phyloP scores from a whole-genome alignment of 1,140 invertebrate genomes.

The Drosophila sechellia region DNA sequence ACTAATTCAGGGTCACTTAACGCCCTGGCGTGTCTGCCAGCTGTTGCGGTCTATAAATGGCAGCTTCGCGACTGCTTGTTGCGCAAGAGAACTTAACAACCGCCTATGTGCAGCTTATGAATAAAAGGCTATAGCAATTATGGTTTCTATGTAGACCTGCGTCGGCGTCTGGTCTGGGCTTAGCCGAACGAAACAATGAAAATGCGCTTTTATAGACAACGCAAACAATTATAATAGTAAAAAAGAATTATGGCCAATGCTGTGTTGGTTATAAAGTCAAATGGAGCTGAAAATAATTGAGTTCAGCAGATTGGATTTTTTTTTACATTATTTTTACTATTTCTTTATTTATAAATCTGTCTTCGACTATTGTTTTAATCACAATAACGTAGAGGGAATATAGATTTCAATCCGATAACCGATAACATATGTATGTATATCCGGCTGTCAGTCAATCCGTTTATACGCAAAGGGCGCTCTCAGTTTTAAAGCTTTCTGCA shows the following conservation, averaged over 20 bases:
- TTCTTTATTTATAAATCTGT: conserved; percentile 16
- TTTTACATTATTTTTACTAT: background rate
- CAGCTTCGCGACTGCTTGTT: conserved; percentile 34
- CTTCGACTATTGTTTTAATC: conserved; percentile 14
- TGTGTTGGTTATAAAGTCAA: conserved; percentile 36
- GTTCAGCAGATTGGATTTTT: background rate
- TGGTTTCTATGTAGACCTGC: conserved; percentile 36
- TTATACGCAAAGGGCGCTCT: no score
- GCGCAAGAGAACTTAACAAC: conserved; percentile 46
- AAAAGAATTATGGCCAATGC: conserved; percentile 17
- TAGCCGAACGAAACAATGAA: conserved; percentile 12
- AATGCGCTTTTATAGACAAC: conserved; percentile 28
- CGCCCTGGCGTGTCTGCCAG: conserved; percentile 28
- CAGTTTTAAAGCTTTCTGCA: no score
- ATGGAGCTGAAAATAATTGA: conserved; percentile 26
- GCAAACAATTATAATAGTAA: conserved; percentile 28
- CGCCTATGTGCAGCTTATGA: conserved; percentile 37
- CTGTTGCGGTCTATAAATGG: conserved; percentile 50
- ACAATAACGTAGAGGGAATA: background rate
- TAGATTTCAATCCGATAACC: no score
- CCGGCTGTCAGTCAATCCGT: no score
- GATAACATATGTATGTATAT: no score
- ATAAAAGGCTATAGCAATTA: conserved; percentile 42
- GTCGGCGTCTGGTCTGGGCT: conserved; percentile 27
- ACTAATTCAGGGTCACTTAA: conserved; percentile 60